Evolutionary conservation across 2,113 vertebrate genomes (phyloP), one percentile per base, ranked within the genome.

Genomic region (Scytalopus superciliaris): DNA sequence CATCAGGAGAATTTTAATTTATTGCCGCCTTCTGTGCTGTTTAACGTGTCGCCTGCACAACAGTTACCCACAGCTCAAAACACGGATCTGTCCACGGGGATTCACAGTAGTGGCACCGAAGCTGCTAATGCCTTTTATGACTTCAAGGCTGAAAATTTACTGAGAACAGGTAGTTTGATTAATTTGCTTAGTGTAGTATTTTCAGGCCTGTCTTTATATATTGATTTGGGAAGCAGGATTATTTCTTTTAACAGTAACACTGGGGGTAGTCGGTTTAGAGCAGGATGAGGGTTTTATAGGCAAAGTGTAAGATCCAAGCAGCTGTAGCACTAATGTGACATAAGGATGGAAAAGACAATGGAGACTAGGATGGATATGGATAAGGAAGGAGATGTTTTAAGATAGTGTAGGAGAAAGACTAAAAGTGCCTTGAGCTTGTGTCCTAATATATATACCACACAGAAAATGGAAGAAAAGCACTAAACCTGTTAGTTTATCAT

Each of bases 381-480:
- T 74, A 37, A 22, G 33, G 19, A 42, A 50, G 18, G 39, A 66
- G 7, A n/a, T 62, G 5, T 56, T 84, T 72, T 30, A 78, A 86
- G 37, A 12, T 11, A 44, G 24, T 19, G 19, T 52, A 30, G 14
- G 49, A 83, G 56, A 66, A 80, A 74, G 33, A 8, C 9, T 73
- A 37, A 81, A 63, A 88, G 31, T 5, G 14, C 56, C 31, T 62
- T 33, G 9, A 33, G 12, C 42, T 67, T 55, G 3, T 85, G 31
- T 76, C 25, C 22, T 55, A 19, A 62, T 4, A 19, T 10, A 49
- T 0, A 24, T 0, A 2, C 12, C 53, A 33, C 49, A 59, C 28
- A 56, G 42, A 89, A 92, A 33, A 50, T 30, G 22, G 30, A 85
- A 84, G 31, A 83, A 85, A 95, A 90, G 28, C 62, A 47, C 23